These are phyloP conservation scores for Heterohyrax brucei DNA, from an alignment of 2,797 vertebrate genomes.

Conservation along the genomic window DNA sequence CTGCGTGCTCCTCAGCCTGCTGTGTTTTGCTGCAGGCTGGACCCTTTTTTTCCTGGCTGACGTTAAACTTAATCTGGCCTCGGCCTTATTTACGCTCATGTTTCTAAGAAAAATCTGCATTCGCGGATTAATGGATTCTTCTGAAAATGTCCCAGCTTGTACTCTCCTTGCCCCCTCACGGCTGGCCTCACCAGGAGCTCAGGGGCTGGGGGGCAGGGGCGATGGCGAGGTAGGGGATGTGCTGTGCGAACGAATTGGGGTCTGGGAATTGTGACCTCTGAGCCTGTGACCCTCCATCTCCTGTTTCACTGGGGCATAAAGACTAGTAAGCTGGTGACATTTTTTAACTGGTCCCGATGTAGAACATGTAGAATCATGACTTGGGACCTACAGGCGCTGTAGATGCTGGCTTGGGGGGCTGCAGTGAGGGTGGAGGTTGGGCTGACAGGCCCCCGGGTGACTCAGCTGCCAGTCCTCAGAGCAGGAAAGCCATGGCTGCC, in stretches of 20 bases:
- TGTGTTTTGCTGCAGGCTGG: neutral
- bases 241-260: rapidly evolving
- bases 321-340: too few species aligned
- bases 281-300: rapidly evolving
- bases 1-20: neutral
- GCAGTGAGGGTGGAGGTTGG: too few species aligned
- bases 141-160: neutral
- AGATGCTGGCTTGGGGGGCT: too few species aligned
- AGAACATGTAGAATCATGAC: neutral
- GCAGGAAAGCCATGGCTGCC: too few species aligned
- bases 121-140: neutral
- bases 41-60: neutral
- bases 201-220: neutral
- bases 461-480: too few species aligned
- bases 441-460: too few species aligned
- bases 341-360: neutral
- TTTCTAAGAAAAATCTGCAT: neutral
- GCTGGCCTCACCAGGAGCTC: neutral
- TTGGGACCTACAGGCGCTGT: too few species aligned
- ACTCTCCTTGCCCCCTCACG: neutral
- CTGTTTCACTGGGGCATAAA: too few species aligned
- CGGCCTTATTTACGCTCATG: neutral
- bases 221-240: neutral
- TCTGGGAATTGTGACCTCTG: neutral
- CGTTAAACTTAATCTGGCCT: neutral